Evolutionary conservation across 2,888 invertebrate species (phyloP).

Genomic region (Doris montereyensis): DNA sequence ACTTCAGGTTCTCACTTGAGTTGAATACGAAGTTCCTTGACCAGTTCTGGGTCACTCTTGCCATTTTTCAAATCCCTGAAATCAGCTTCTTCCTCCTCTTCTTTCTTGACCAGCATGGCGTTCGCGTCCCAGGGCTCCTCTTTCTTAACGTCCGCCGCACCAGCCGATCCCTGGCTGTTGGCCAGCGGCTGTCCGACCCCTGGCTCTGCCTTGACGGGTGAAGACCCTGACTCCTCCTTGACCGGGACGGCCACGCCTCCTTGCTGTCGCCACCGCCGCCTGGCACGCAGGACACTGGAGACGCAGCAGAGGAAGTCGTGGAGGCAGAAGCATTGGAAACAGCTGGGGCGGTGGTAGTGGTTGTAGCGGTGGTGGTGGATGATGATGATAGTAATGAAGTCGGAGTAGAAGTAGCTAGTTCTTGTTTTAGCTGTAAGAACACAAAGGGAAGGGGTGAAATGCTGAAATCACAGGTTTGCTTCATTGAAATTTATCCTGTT

Average conservation of each 20-base stretch:
- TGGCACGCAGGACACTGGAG: conserved; percentile 10
- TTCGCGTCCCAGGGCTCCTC: conserved; percentile 33
- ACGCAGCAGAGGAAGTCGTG: conserved; percentile 35
- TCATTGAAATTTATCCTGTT: too few relatives aligned
- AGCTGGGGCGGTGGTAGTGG: conserved; percentile 16
- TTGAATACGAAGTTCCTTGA: conserved; percentile 91
- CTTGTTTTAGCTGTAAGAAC: conserved; percentile 45
- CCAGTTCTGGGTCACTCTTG: conserved; percentile 79
- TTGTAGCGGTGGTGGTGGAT: background rate
- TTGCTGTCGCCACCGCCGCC: conserved; percentile 40
- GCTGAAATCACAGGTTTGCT: too few relatives aligned
- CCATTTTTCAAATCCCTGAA: conserved; percentile 45
- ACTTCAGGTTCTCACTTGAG: conserved; percentile 81
- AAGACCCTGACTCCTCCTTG: conserved; percentile 41
- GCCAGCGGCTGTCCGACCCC: conserved; percentile 9
- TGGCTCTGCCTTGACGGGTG: conserved; percentile 40
- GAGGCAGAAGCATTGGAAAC: conserved; percentile 21
- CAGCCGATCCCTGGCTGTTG: background rate
- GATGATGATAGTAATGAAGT: conserved; percentile 13
- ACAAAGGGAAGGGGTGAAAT: too few relatives aligned
- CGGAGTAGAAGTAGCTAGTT: conserved; percentile 35
- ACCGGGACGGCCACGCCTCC: conserved; percentile 34
- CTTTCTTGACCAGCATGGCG: conserved; percentile 45
- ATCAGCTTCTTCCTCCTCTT: conserved; percentile 42
- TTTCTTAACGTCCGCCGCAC: conserved; percentile 17